phyloP scores from a whole-genome alignment of 2,113 vertebrate genomes.

The Salvator merianae region DNA sequence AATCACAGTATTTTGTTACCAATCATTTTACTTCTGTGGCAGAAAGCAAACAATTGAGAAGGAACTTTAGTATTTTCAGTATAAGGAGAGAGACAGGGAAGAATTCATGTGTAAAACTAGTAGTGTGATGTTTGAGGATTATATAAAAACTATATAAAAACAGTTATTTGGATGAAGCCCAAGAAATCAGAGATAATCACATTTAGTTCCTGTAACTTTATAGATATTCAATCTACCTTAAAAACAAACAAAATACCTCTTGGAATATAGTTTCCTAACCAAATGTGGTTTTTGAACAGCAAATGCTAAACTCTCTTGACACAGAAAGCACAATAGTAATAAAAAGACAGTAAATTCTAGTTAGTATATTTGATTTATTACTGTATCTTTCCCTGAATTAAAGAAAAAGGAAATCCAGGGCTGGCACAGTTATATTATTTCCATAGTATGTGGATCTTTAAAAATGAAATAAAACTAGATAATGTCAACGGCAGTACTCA shows the following conservation, averaged over 20 bases:
- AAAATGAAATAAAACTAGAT: background rate
- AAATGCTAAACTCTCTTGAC: background rate
- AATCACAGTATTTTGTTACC: background rate
- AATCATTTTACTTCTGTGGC: conserved; percentile 2
- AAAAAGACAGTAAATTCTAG: background rate
- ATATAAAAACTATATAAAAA: background rate
- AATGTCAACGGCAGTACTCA: background rate
- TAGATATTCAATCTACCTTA: background rate
- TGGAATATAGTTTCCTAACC: background rate
- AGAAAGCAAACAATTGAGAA: background rate
- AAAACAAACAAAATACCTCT: background rate
- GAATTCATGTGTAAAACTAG: background rate
- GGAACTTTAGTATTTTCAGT: background rate
- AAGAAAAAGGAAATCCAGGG: background rate
- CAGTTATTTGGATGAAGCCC: conserved; percentile 2
- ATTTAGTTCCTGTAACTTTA: background rate
- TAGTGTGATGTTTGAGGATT: background rate
- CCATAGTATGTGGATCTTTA: conserved; percentile 12
- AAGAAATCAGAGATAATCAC: background rate
- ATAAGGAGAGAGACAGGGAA: conserved; percentile 19
- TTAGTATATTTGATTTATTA: conserved; percentile 31
- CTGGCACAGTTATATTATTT: conserved; percentile 13
- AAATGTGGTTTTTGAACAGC: background rate
- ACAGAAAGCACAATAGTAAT: background rate
- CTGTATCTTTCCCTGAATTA: conserved; percentile 20